These are phyloP conservation scores for Entomyzon cyanotis DNA, from an alignment of 2,113 vertebrate species.

Conservation along the genomic window DNA sequence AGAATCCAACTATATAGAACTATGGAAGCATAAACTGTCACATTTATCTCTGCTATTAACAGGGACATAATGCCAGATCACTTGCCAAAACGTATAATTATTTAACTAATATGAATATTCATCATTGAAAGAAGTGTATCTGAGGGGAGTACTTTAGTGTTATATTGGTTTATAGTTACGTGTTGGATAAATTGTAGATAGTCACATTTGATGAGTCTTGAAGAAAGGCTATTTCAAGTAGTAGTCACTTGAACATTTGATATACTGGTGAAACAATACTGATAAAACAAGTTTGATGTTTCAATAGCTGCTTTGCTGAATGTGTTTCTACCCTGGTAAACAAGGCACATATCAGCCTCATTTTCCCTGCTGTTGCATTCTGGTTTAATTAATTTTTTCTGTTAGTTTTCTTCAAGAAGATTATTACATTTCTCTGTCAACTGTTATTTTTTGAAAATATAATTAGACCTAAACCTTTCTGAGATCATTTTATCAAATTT, in stretches of 20 bases:
- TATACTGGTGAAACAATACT: background rate
- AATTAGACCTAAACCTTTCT: slow-evolving; percentile 33
- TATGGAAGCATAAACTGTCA: background rate
- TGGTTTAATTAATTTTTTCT: slow-evolving; percentile 24
- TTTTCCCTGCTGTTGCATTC: background rate
- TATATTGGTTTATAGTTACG: background rate
- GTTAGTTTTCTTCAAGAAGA: slow-evolving; percentile 23
- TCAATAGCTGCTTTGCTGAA: background rate
- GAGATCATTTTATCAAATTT: slow-evolving; percentile 29
- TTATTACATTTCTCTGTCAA: slow-evolving; percentile 47
- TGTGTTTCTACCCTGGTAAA: background rate
- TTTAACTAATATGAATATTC: background rate
- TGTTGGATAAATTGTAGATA: background rate
- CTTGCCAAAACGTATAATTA: background rate
- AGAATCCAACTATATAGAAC: background rate
- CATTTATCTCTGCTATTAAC: background rate
- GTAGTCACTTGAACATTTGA: background rate
- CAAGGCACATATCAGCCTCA: background rate
- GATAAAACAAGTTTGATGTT: background rate
- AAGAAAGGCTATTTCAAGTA: background rate
- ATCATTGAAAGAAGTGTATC: background rate
- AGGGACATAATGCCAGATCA: background rate
- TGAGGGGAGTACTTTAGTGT: background rate
- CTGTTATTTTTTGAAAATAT: slow-evolving; percentile 37
- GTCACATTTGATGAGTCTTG: background rate